These are phyloP conservation scores for Blera fallax DNA, from an alignment of 2,888 invertebrate species.

Conservation along the genomic window DNA sequence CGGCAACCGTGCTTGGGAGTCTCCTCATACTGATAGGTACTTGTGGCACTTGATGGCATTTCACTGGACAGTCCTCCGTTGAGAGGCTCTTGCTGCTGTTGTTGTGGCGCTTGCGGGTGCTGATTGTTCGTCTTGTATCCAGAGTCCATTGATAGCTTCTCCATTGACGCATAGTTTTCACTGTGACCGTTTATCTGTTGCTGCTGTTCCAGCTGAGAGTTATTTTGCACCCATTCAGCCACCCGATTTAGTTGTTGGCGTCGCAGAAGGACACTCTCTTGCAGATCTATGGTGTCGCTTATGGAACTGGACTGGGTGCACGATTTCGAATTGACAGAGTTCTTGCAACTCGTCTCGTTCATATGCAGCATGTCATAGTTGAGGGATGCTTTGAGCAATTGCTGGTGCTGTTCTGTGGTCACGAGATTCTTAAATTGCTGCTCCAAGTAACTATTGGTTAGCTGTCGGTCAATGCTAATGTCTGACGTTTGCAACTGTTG, in stretches of 20 bases:
- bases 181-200: constrained; percentile 68
- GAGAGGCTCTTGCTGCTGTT: constrained; percentile 22
- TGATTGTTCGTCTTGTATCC: constrained; percentile 80
- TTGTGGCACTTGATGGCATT: constrained; percentile 63
- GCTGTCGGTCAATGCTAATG: constrained; percentile 54
- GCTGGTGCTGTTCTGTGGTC: constrained; percentile 58
- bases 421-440: constrained; percentile 69
- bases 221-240: constrained; percentile 90
- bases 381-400: constrained; percentile 58
- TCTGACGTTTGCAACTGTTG: constrained; percentile 28
- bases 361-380: constrained; percentile 71
- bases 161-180: constrained; percentile 76
- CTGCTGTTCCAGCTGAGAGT: constrained; percentile 83
- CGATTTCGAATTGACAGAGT: constrained; percentile 77
- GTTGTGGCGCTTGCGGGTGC: constrained; percentile 74
- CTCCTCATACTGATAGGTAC: constrained; percentile 47
- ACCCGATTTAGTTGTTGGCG: constrained; percentile 87
- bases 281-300: constrained; percentile 79
- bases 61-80: constrained; percentile 37
- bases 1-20: constrained; percentile 41
- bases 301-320: constrained; percentile 79
- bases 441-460: constrained; percentile 68
- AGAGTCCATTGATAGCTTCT: constrained; percentile 80
- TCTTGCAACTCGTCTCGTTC: constrained; percentile 76
- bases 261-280: constrained; percentile 83